phyloP scores from a whole-genome alignment of 2,113 vertebrate species.

The Pleuronectes platessa region DNA sequence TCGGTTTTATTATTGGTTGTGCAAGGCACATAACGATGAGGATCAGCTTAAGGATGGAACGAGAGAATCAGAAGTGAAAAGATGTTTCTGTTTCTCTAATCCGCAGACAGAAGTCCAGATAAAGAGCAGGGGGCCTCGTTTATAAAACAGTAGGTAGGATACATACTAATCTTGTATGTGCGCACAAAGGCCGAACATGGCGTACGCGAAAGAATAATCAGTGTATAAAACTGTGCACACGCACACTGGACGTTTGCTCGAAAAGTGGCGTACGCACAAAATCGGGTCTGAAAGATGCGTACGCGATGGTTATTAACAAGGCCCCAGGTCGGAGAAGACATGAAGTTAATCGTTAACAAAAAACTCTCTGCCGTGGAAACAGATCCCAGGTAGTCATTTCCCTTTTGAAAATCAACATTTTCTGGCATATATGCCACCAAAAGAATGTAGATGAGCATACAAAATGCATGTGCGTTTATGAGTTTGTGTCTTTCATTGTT shows the following conservation, averaged over 20 bases:
- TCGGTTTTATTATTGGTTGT: conserved; percentile 36
- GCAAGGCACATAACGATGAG: conserved; percentile 76
- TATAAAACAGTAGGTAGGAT: no score
- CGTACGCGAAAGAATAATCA: no score
- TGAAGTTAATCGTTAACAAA: conserved; percentile 9
- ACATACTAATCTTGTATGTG: no score
- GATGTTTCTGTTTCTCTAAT: conserved; percentile 18
- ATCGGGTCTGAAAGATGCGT: no score
- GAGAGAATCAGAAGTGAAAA: conserved; percentile 41
- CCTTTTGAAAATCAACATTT: conserved; percentile 31
- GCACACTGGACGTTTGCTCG: no score
- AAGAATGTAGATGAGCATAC: conserved; percentile 18
- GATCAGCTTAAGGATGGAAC: conserved; percentile 33
- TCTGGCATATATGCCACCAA: conserved; percentile 39
- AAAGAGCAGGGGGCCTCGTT: conserved; percentile 3
- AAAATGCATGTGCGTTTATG: neutral
- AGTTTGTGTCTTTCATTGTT: conserved; percentile 6
- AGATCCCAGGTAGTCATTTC: conserved; percentile 3
- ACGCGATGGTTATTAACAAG: no score
- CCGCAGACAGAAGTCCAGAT: conserved; percentile 15
- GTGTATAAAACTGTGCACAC: no score
- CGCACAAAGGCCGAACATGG: no score
- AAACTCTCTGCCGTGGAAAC: conserved; percentile 20
- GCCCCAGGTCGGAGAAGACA: neutral
- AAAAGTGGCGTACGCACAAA: no score